A percentile compares a stretch with the other conserved stretches of the same genome.
phyloP scores from a whole-genome alignment of 2,888 invertebrate species.

The Limnephilus auricula region DNA sequence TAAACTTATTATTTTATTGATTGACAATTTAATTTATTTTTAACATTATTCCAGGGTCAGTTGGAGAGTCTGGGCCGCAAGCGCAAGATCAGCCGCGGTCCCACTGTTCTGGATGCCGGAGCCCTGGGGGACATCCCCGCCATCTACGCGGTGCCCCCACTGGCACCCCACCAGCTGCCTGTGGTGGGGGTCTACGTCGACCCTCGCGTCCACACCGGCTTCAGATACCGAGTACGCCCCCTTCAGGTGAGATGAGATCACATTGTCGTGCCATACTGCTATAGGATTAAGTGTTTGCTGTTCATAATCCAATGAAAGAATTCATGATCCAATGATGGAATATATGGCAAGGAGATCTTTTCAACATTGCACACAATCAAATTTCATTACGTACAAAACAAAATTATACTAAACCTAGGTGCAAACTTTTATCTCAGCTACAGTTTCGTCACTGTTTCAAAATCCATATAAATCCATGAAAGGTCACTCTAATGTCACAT shows the following conservation, averaged over 20 bases:
- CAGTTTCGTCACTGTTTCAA: no score
- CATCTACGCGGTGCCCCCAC: constrained; percentile 79
- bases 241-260: constrained; percentile 73
- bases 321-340: no score
- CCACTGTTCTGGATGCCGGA: constrained; percentile 78
- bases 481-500: no score
- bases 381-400: not conserved
- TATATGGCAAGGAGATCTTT: not conserved
- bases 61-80: constrained; percentile 49
- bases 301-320: not conserved
- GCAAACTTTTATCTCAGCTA: no score
- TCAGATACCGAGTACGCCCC: constrained; percentile 84
- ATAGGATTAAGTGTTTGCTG: not conserved
- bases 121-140: constrained; percentile 82
- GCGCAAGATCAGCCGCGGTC: constrained; percentile 65
- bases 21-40: not conserved
- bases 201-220: constrained; percentile 84
- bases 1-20: not conserved
- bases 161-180: constrained; percentile 81
- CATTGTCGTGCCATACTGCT: not conserved
- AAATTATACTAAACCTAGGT: not conserved
- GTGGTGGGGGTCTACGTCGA: constrained; percentile 86
- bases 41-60: constrained; percentile 42
- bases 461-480: no score
- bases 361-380: not conserved